phyloP scores from a whole-genome alignment of 2,113 vertebrate genomes.

The Tetraodon nigroviridis region DNA sequence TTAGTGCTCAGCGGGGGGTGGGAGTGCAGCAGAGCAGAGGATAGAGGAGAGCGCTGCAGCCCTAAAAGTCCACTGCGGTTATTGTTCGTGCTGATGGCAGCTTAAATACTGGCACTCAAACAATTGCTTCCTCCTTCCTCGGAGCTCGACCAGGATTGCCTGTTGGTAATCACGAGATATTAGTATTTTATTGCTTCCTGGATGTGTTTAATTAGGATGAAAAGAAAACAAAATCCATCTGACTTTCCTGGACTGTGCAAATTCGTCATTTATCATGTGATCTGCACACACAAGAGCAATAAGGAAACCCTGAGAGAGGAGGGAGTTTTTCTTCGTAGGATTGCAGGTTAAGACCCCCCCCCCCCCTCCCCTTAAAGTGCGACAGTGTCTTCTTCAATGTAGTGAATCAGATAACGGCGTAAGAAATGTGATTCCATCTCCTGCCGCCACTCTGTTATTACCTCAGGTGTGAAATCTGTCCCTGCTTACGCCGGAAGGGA shows the following conservation, averaged over 20 bases:
- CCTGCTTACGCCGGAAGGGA: slow-evolving; percentile 28
- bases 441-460: slow-evolving; percentile 54
- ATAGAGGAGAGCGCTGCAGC: neutral
- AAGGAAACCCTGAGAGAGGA: too few species aligned
- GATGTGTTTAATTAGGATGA: too few species aligned
- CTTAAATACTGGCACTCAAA: neutral
- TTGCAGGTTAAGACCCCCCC: slow-evolving; percentile 33
- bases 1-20: neutral
- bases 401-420: slow-evolving; percentile 47
- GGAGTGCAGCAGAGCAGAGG: neutral
- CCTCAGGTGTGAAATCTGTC: slow-evolving; percentile 68
- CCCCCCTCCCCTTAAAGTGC: slow-evolving; percentile 27
- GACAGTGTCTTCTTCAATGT: slow-evolving; percentile 39
- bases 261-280: too few species aligned
- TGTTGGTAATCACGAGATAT: too few species aligned
- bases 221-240: too few species aligned
- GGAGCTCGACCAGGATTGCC: neutral
- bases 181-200: too few species aligned
- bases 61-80: neutral
- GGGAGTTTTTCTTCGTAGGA: neutral
- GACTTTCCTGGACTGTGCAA: too few species aligned
- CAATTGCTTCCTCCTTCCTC: neutral
- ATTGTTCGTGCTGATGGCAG: neutral
- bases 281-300: too few species aligned
- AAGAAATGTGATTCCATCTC: slow-evolving; percentile 54